Percentiles rank a stretch among this genome's conserved stretches.
These are phyloP conservation scores for Adoxophyes honmai DNA, from an alignment of 1,140 invertebrate species.

Conservation along the genomic window DNA sequence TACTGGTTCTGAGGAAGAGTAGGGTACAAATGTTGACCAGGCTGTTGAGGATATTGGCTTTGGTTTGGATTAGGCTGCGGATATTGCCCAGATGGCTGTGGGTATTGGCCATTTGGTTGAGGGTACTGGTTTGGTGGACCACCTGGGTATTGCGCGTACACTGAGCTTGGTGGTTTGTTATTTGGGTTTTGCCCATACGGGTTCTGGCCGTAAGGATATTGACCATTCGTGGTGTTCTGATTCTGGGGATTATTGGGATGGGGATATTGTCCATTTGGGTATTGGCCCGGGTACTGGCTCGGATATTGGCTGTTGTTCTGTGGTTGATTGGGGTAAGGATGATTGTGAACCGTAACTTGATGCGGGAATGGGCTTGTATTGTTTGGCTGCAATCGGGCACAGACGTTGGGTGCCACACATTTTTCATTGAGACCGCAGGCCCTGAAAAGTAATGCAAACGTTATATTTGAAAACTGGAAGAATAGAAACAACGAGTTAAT, in stretches of 20 bases:
- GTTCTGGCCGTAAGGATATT: background rate
- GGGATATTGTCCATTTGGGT: background rate
- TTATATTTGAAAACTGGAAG: no score
- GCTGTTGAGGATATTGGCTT: slow-evolving; percentile 15
- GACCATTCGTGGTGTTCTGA: no score
- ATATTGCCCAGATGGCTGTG: no score
- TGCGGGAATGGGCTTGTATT: background rate
- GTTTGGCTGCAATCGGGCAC: slow-evolving; percentile 43
- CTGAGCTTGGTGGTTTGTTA: background rate
- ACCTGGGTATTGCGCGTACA: slow-evolving; percentile 1
- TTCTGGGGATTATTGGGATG: no score
- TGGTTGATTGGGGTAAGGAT: background rate
- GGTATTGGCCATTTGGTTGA: background rate
- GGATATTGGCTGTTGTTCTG: slow-evolving; percentile 10
- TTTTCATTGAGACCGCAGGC: slow-evolving; percentile 70
- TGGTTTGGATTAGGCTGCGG: background rate
- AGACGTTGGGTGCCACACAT: slow-evolving; percentile 78
- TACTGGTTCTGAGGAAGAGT: background rate
- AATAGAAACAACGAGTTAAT: no score
- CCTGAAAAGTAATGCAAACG: slow-evolving; percentile 32
- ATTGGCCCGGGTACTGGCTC: slow-evolving; percentile 4
- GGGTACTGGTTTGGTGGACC: slow-evolving; percentile 3
- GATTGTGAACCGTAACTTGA: background rate
- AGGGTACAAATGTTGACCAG: slow-evolving; percentile 10
- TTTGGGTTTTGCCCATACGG: no score